Base-by-base conservation (phyloP, 2,888 invertebrate genomes). In the Crioceris asparagi region DNA sequence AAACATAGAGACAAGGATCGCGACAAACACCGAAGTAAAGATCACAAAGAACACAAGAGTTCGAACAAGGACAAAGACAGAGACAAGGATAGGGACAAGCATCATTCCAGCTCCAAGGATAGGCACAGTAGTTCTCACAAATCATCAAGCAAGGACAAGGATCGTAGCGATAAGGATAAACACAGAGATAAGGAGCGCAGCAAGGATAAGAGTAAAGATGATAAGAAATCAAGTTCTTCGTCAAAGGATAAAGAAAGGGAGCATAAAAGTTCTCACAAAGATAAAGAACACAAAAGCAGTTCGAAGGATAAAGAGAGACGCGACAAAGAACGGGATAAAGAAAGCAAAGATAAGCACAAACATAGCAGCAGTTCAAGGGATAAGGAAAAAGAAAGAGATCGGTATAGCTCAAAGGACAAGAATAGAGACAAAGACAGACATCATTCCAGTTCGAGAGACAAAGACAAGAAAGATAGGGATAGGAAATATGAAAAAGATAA, bases 391-490 rank as follows among this genome's bases (percentile, higher is more conserved):
- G 51, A 57, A 25, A 55, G 61, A 49, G 40, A 59, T 44, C 45
- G 57, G 59, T 44, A 60, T 56, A 59, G 50, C 38, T 60, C 64
- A 40, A 60, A 53, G 34, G 49, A 57, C 29, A 53, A 50, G 30
- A 47, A 56, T 30, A 53, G 48, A 26, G 51, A 55, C n/a, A 74
- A 23, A 54, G 79, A 79, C 54, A 78, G 77, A 55, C 75, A 79
- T 57, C 71, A 75, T 45, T 77, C 79, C 53, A 78, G 76, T 55
- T 76, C 79, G 47, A 70, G 71, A 48, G 72, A 59, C 36, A 70
- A 70, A 61, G 56, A 58, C 63, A 59, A 62, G 31, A 59, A 57
- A 42, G 54, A 60, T 30, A 38, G 45, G 23, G 56, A 45, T 44
- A 54, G 39, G 35, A 54, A 43, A 37, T 51, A 49, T 31, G 51